Base-by-base conservation (phyloP, 2,888 invertebrate genomes). In the Clistopyga incitator region DNA sequence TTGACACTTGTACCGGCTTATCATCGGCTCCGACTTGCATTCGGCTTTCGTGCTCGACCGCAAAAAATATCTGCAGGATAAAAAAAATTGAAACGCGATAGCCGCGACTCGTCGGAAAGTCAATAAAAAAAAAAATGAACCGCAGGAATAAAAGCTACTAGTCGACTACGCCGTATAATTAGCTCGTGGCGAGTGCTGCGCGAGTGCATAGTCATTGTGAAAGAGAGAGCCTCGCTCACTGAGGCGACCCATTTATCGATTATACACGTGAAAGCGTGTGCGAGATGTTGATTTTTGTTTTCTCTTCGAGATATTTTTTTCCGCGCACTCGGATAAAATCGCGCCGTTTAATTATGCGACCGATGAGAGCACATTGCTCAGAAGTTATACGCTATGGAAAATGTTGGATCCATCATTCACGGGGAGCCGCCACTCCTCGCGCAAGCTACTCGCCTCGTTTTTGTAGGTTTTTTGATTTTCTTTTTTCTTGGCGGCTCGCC, bases 111-210 rank as follows among this genome's bases (percentile, higher is more conserved):
- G 25, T 25, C n/a, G 25, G 18, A 13, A 42, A 54, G 11, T 34
- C 11, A 61, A 29, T 6, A 13, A 18, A 29, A 29, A 38, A 52
- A 45, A 72, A 59, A 74, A 34, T 18, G 34, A 34, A 18, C 38
- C 52, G 38, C 18, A 29, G 34, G 72, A 42, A 34, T 61, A 59
- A 74, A 29, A 34, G 45, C 45, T 15, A 72, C 59, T 61, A n/a
- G n/a, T 1, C 34, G 8, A 18, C 34, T 61, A n/a, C n/a, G 34
- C 56, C 11, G 38, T 64, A 64, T 64, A 38, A 64, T 64, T 64
- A 64, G 61, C 34, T 61, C 23, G 18, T 18, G 64, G 18, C 20
- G 42, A 64, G 64, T 10, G 64, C 20, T 20, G 38, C 3, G 18
- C 61, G 34, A 29, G 59, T 34, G 20, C 47, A 47, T 0, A 61